These are phyloP conservation scores for Erpobdella octoculata DNA, from an alignment of 2,888 invertebrate genomes.

Conservation along the genomic window DNA sequence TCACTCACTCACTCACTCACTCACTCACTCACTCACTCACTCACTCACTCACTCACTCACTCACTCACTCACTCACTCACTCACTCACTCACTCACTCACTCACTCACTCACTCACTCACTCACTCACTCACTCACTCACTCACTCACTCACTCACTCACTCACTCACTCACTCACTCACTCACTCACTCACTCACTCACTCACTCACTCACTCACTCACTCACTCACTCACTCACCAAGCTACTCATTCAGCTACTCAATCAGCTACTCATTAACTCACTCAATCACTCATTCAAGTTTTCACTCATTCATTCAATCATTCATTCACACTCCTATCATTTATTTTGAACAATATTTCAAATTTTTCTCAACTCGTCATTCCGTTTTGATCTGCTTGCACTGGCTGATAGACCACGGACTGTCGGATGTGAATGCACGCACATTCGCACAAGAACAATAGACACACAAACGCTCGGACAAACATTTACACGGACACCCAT, in stretches of 20 bases:
- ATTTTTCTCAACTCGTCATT: no score
- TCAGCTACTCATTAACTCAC: neutral
- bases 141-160: slow-evolving; percentile 4
- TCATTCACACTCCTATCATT: neutral
- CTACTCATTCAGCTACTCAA: neutral
- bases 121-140: slow-evolving; percentile 4
- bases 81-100: neutral
- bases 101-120: neutral
- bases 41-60: neutral
- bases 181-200: slow-evolving; percentile 11
- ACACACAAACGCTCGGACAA: no score
- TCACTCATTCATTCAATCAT: neutral
- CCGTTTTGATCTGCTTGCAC: no score
- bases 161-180: slow-evolving; percentile 13
- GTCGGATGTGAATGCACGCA: no score
- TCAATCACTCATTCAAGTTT: neutral
- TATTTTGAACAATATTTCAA: neutral
- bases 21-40: slow-evolving; percentile 13
- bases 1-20: slow-evolving; percentile 3
- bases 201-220: slow-evolving; percentile 7
- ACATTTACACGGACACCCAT: no score
- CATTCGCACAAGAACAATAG: no score
- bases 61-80: slow-evolving; percentile 12
- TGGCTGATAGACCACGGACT: no score
- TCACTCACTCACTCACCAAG: slow-evolving; percentile 7